These are phyloP conservation scores for Aptenodytes forsteri DNA, from an alignment of 2,113 vertebrate genomes.

Conservation along the genomic window DNA sequence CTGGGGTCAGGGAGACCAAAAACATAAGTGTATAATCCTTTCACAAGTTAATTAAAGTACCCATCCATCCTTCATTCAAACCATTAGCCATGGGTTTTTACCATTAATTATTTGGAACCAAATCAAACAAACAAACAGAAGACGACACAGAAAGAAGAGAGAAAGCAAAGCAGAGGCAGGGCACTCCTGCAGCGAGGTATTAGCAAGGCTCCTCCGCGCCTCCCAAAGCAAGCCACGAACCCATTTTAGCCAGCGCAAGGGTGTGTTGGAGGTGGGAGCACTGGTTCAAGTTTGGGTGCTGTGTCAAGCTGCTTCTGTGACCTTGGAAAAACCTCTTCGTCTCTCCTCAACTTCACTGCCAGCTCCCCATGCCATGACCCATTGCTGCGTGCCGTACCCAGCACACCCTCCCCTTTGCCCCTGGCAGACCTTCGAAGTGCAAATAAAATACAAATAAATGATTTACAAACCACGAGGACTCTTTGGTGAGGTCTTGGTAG, in stretches of 20 bases:
- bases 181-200: not conserved
- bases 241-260: not conserved
- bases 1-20: not conserved
- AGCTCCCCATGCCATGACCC: not conserved
- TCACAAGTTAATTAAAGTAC: constrained; percentile 47
- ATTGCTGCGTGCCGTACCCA: fast-evolving
- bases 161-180: not conserved
- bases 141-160: not conserved
- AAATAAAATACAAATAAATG: not conserved
- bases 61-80: constrained; percentile 31
- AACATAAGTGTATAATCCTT: constrained; percentile 32
- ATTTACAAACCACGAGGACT: not conserved
- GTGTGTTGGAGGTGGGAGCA: not conserved
- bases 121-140: constrained; percentile 50
- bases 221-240: not conserved
- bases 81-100: constrained; percentile 33
- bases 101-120: constrained; percentile 59
- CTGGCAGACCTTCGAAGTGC: not conserved
- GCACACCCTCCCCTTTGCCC: not conserved
- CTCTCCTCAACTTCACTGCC: not conserved
- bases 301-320: not conserved
- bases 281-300: not conserved
- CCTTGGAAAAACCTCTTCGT: not conserved
- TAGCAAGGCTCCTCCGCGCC: not conserved
- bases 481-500: not conserved